Base-by-base conservation (phyloP, 2,888 invertebrate genomes). In the Choristoneura rosaceana region DNA sequence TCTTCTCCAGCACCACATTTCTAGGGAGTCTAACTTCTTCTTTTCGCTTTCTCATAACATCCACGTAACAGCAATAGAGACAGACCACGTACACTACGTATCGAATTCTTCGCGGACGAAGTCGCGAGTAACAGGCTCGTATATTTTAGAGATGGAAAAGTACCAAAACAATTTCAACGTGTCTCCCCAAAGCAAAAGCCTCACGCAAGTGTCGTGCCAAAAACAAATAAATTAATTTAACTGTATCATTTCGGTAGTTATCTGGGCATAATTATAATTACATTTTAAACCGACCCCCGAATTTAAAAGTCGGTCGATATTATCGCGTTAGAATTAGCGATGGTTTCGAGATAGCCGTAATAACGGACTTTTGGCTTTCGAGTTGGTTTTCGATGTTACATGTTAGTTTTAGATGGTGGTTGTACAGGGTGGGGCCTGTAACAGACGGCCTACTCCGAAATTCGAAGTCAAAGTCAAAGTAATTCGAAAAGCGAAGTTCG, bases 141-240 rank as follows among this genome's bases (percentile, higher is more conserved):
- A 14, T 12, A 4, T 14, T 45, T 14, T 14, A 60, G 38, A 60
- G 34, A 38, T 38, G n/a, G 25, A 25, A 1, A 25, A 15, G 38
- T 34, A 60, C 8, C 1, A 7, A 41, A 14, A 12, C 17, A 61
- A 10, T 41, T 43, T 17, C 7, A 62, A 25, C 45, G 62, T 33
- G 25, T 43, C 38, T 43, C 45, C 45, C 45, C 60, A 62, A 25
- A 52, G n/a, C 43, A n/a, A 62, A 67, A 61, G 47, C 14, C 66
- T 60, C 71, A 52, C 71, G 63, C 43, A 2, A 41, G 33, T 62
- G 17, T 63, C 71, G 71, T 71, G 71, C 67, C 55, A 58, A 71
- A 68, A 58, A 71, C 71, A 71, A 68, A 71, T 71, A 71, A 71
- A 71, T 71, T 71, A 68, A 71, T 68, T 71, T 71, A 71, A 71